Conservation (phyloP, 2,888 invertebrate genomes). For the Drepanosiphum platanoidis region DNA sequence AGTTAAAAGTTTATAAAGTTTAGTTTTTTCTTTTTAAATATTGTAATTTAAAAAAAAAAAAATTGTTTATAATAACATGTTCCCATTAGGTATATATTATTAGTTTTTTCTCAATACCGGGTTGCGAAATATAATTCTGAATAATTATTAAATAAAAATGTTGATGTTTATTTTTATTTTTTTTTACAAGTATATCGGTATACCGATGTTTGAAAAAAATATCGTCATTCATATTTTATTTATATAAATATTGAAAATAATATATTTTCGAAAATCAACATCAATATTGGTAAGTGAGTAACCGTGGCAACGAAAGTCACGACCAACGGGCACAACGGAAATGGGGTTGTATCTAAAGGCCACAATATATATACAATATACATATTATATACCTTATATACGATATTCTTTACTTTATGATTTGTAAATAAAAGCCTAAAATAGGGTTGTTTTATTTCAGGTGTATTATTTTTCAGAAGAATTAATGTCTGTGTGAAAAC, state of each 20-base stretch:
- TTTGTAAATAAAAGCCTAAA: background rate
- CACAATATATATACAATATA: background rate
- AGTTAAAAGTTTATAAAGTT: too few species aligned
- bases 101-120: too few species aligned
- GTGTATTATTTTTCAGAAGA: background rate
- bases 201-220: background rate
- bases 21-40: too few species aligned
- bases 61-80: too few species aligned
- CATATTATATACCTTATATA: too few species aligned
- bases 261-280: background rate
- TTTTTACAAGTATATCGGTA: too few species aligned
- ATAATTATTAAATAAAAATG: too few species aligned
- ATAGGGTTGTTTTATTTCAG: background rate
- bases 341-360: background rate
- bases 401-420: too few species aligned
- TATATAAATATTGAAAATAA: background rate
- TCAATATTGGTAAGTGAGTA: background rate
- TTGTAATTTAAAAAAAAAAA: too few species aligned
- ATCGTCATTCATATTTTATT: background rate
- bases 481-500: background rate
- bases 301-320: background rate
- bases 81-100: too few species aligned
- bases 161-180: too few species aligned
- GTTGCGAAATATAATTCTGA: too few species aligned
- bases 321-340: background rate